Base-by-base conservation (phyloP, 53 echinoderm and acorn worm species). In the Actinopyga echinites region DNA sequence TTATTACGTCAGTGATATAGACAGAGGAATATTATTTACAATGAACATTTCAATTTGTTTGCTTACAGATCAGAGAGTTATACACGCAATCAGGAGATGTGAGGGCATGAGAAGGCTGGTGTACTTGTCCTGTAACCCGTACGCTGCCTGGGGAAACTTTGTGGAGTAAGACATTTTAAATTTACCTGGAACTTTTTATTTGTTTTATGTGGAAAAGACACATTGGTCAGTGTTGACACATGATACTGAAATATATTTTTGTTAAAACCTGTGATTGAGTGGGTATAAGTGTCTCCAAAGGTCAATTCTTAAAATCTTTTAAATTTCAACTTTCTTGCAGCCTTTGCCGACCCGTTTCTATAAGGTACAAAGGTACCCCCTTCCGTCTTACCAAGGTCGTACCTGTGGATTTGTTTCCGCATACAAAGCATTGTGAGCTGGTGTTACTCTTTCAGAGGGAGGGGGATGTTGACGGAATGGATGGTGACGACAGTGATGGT, bases 71-170 rank as follows among this genome's bases (percentile, higher is more conserved):
- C 85, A 66, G 43, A 90, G 89, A 64, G 93, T 95, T 12, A 71
- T 95, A 17, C 89, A 93, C 28, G 91, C 93, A 31, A 86, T 95
- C 28, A 86, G 93, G 56, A 80, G 95, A 87, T 95, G 95, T 83
- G 77, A 84, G 17, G 83, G 84, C 30, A 37, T 95, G 28, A 85
- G 87, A 62, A 87, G 91, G 53, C 85, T 95, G 19, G 75, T 95
- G 21, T 95, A 93, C 37, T 87, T 95, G 19, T 95, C 95, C 26
- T 95, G 95, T 64, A 87, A 93, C 64, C 89, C 95, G 25, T 77
- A 89, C 63, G 82, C 75, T 58, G 95, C 93, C 60, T 71, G 85
- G 43, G 68, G 64, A 26, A 95, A 95, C 86, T 95, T 95, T 63
- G 57, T 91, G 0, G 93, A 95, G 95, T 95, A 85, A 89, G 95